A percentile compares a stretch with the other conserved stretches of the same genome.
Evolutionary conservation across 2,888 invertebrate genomes (phyloP).

Genomic region (Erebia palarica): DNA sequence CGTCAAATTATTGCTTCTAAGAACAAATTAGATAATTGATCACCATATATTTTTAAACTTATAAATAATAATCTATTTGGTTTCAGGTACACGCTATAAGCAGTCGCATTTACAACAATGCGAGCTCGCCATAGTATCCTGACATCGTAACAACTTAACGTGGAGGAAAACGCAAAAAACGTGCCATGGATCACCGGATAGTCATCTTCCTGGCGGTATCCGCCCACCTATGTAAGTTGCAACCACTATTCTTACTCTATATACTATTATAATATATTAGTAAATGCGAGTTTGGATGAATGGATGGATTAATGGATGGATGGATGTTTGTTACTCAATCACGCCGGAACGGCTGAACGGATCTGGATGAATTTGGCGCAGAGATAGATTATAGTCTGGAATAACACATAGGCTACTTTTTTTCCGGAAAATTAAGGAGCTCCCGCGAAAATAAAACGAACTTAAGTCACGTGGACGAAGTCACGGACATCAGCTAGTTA

Average conservation of each 20-base stretch:
- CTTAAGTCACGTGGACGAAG: no score
- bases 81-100: constrained; percentile 45
- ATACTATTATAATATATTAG: no score
- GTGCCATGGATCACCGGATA: constrained; percentile 62
- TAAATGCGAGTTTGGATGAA: no score
- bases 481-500: no score
- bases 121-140: constrained; percentile 45
- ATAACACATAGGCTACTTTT: no score
- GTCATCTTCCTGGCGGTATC: constrained; percentile 58
- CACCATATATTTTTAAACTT: neutral
- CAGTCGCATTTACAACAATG: constrained; percentile 48
- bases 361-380: no score
- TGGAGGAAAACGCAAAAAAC: constrained; percentile 34
- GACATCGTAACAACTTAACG: constrained; percentile 41
- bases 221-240: constrained; percentile 66
- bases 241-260: neutral
- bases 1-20: neutral
- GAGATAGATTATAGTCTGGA: no score
- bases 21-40: constrained; percentile 7
- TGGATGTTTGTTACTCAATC: no score
- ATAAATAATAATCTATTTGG: constrained; percentile 5
- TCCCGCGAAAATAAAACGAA: no score
- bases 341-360: no score
- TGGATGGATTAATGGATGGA: no score
- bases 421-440: no score